Evolutionary conservation across 53 echinoderm and acorn worm genomes (phyloP), one percentile per base, ranked within the genome.

Genomic region (Luidia sarsii): DNA sequence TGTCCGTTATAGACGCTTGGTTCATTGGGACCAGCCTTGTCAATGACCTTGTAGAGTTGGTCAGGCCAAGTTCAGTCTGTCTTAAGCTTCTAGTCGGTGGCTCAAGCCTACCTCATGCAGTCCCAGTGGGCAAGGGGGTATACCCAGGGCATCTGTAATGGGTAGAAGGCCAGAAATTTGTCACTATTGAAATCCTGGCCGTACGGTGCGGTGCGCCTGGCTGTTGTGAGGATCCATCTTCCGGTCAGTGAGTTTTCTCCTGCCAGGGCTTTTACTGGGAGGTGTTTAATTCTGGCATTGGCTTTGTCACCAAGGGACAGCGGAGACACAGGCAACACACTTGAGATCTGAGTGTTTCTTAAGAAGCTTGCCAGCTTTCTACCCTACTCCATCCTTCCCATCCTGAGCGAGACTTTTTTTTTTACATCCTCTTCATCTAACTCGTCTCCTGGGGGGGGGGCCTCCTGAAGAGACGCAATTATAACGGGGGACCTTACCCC

Each of bases 211-310:
- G 41, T 41, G 41, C 27, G 30, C 20, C 19, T 18, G 77, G 45
- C 27, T 59, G 39, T 57, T 34, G 35, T 34, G 35, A 45, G 7
- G 46, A 34, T 52, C n/a, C 15, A 33, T 72, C 32, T 72, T 72
- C 72, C 72, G 56, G 72, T 72, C 72, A 72, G 33, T 72, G 77
- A 50, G 33, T 77, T 20, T 32, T 41, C 41, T 41, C 9, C 77
- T 37, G 30, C 61, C 59, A 46, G 14, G 75, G 48, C 31, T 55
- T 41, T 7, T 60, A 77, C 30, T 37, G 48, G 29, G 22, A 60
- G 77, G 77, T 77, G 77, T 77, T 46, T 77, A 77, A 61, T 60
- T 61, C 57, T 77, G 43, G 5, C 60, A 55, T 51, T 27, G 33
- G 18, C 38, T 56, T 15, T 21, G 19, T 39, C 25, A 32, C 72